phyloP scores from a whole-genome alignment of 2,797 vertebrate species.

The Philypnodon macrostomus region DNA sequence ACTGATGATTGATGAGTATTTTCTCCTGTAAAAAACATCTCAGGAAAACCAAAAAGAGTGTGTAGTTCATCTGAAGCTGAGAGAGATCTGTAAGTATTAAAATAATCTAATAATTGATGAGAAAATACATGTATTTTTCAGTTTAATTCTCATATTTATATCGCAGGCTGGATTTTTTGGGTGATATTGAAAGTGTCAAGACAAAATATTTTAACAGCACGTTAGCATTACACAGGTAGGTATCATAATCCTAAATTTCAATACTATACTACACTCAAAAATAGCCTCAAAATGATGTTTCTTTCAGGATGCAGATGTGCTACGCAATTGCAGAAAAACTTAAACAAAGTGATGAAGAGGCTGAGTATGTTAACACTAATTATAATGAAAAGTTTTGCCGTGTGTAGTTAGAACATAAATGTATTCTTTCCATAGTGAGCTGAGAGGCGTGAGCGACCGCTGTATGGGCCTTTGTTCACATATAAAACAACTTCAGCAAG shows the following conservation, averaged over 20 bases:
- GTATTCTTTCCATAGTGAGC: slow-evolving; percentile 43
- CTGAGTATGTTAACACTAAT: slow-evolving; percentile 55
- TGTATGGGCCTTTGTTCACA: slow-evolving; percentile 67
- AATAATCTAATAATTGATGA: not conserved
- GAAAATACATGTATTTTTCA: too few species aligned
- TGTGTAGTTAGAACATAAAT: not conserved
- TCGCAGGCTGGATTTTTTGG: slow-evolving; percentile 66
- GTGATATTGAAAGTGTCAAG: slow-evolving; percentile 69
- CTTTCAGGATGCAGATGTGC: slow-evolving; percentile 79
- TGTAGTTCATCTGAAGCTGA: slow-evolving; percentile 64
- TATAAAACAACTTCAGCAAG: slow-evolving; percentile 68
- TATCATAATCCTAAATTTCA: fast-evolving
- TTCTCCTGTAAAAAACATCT: not conserved
- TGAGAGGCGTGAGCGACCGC: slow-evolving; percentile 61
- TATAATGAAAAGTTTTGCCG: not conserved
- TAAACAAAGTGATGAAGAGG: slow-evolving; percentile 55
- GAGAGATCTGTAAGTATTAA: slow-evolving; percentile 68
- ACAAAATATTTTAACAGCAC: slow-evolving; percentile 66
- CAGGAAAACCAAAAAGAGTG: slow-evolving; percentile 60
- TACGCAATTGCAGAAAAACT: slow-evolving; percentile 69
- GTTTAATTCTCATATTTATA: slow-evolving; percentile 1
- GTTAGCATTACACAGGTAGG: slow-evolving; percentile 74
- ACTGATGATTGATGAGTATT: too few species aligned
- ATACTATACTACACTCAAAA: not conserved
- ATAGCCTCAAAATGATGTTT: slow-evolving; percentile 1